phyloP scores from a whole-genome alignment of 2,113 vertebrate species.

The Hoplias malabaricus region DNA sequence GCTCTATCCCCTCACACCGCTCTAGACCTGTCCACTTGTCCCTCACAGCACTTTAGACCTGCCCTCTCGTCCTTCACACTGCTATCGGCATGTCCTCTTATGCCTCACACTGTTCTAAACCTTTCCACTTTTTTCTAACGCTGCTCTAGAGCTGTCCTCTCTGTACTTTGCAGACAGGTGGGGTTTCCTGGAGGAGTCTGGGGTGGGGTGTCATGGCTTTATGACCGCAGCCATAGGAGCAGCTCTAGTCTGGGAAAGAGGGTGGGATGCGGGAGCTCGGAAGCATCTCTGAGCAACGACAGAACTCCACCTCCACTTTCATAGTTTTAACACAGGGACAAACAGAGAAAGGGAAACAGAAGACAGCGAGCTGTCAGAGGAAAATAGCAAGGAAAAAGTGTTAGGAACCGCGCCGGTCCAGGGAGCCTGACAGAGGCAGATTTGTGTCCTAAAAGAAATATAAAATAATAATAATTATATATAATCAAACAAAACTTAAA shows the following conservation, averaged over 20 bases:
- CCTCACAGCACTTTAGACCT: not conserved
- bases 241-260: conserved; percentile 58
- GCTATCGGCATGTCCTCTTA: too few species aligned
- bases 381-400: conserved; percentile 56
- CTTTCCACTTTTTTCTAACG: not conserved
- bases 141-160: too few species aligned
- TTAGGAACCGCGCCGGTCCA: conserved; percentile 73
- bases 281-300: conserved; percentile 69
- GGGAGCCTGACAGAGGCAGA: too few species aligned
- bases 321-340: conserved; percentile 20
- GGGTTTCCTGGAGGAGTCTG: not conserved
- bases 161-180: not conserved
- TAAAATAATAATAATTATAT: too few species aligned
- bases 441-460: too few species aligned
- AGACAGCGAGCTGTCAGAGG: conserved; percentile 64
- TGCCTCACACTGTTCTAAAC: not conserved
- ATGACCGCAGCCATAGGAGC: not conserved
- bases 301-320: conserved; percentile 24
- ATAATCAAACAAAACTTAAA: too few species aligned
- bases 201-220: not conserved
- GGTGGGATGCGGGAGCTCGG: conserved; percentile 31
- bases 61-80: not conserved
- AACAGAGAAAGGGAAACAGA: conserved; percentile 49
- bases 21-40: not conserved
- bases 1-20: not conserved